These are phyloP conservation scores for Ctenomys sociabilis DNA, from an alignment of 2,113 vertebrate species.

Conservation along the genomic window DNA sequence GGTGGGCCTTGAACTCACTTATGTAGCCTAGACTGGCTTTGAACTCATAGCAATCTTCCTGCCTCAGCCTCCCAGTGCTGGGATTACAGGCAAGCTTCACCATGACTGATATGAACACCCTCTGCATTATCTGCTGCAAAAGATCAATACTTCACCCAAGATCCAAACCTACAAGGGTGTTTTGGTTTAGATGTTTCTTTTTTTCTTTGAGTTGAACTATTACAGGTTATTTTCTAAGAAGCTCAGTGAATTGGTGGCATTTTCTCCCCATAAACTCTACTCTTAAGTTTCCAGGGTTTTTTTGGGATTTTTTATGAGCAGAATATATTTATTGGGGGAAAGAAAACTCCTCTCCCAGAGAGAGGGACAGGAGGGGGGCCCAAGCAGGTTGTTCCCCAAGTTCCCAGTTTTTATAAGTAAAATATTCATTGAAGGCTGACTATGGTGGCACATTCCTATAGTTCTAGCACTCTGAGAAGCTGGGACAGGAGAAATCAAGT, in stretches of 20 bases:
- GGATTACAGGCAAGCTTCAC: not conserved
- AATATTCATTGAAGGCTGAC: not conserved
- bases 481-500: not conserved
- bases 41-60: not conserved
- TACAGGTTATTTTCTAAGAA: not conserved
- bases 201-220: not conserved
- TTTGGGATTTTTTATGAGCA: no score
- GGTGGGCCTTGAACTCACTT: not conserved
- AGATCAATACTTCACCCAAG: not conserved
- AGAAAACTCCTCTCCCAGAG: no score
- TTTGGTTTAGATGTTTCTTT: not conserved
- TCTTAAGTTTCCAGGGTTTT: not conserved
- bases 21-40: not conserved
- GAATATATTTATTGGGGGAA: no score
- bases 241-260: not conserved
- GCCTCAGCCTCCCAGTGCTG: not conserved
- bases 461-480: not conserved
- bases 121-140: not conserved
- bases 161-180: not conserved
- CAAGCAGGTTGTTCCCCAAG: no score
- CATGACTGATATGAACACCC: not conserved
- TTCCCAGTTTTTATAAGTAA: not conserved
- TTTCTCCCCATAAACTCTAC: not conserved
- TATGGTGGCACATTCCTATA: not conserved
- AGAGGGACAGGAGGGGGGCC: no score